Base-by-base conservation (phyloP, 2,888 invertebrate species). In the Conistra vaccinii region DNA sequence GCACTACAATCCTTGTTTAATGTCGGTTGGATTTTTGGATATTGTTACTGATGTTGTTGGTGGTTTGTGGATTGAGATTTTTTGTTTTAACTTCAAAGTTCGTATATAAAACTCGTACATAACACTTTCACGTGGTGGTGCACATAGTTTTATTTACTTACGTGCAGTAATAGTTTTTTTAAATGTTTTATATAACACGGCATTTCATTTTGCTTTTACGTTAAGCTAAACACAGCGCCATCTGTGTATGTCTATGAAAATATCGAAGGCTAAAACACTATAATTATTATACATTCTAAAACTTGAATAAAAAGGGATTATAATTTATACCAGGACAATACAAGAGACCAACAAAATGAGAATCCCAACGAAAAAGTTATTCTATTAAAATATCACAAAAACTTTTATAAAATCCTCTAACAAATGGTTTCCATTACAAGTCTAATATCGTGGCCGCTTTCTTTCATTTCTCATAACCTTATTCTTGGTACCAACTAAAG, bases 391-490 rank as follows among this genome's bases (percentile, higher is more conserved):
- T 57, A 67, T 78, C 45, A 87, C 74, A 75, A 83, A 83, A 74
- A 75, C 73, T 80, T 80, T 78, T 67, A 84, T 73, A 76, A 65
- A 87, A 73, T 55, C 63, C 35, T 70, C 48, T 76, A 70, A 86
- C 72, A 84, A 86, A 86, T 79, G 76, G 78, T 69, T 80, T 87
- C 75, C 84, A 86, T 87, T 87, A 85, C 68, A 78, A 83, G 65
- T 87, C 65, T 86, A 86, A 86, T 84, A 84, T 79, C 65, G 73
- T 69, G 84, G 76, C 75, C 62, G 63, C 70, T 78, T 61, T 75
- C 72, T 88, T 80, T 86, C 75, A 73, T 83, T 81, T 75, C 66
- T 76, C 66, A 78, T 70, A 83, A 70, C 67, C 76, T 86, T 69
- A 75, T 79, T 87, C 88, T 76, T 87, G 69, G 42, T 66, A 70